These are phyloP conservation scores for Drosophila watanabei DNA, from an alignment of 1,140 invertebrate species.

Conservation along the genomic window DNA sequence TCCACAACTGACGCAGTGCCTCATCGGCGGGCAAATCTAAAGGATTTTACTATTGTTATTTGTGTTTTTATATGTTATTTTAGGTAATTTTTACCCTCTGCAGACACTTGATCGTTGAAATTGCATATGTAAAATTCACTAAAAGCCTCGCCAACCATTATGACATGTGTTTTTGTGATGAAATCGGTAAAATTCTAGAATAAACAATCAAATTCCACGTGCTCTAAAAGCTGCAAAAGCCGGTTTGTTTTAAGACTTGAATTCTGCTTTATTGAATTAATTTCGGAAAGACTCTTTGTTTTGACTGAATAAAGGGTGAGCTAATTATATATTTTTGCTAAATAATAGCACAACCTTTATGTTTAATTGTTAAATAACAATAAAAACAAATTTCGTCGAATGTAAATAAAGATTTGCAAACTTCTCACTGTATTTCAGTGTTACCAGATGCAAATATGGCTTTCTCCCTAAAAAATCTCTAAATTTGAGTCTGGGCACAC, in stretches of 20 bases:
- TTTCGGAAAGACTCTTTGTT: too few species aligned
- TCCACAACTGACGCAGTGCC: conserved; percentile 52
- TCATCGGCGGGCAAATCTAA: conserved; percentile 45
- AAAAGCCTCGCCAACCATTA: conserved; percentile 56
- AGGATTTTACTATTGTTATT: background rate
- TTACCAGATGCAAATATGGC: too few species aligned
- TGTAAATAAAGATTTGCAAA: too few species aligned
- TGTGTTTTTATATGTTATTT: background rate
- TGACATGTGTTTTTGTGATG: conserved; percentile 16
- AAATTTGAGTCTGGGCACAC: too few species aligned
- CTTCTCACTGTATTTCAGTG: too few species aligned
- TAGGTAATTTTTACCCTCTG: conserved; percentile 23
- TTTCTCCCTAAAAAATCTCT: too few species aligned
- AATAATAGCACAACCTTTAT: background rate
- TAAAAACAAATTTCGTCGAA: background rate
- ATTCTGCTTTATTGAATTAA: background rate
- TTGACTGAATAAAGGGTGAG: background rate
- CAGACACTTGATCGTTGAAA: conserved; percentile 54
- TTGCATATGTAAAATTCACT: conserved; percentile 69
- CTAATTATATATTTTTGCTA: background rate
- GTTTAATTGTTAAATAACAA: background rate
- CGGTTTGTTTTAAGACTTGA: background rate
- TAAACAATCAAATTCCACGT: conserved; percentile 36
- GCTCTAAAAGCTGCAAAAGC: conserved; percentile 13
- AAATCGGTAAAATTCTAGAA: conserved; percentile 2